Evolutionary conservation across 2,888 invertebrate species (phyloP).

Genomic region (Xestia sexstrigata): DNA sequence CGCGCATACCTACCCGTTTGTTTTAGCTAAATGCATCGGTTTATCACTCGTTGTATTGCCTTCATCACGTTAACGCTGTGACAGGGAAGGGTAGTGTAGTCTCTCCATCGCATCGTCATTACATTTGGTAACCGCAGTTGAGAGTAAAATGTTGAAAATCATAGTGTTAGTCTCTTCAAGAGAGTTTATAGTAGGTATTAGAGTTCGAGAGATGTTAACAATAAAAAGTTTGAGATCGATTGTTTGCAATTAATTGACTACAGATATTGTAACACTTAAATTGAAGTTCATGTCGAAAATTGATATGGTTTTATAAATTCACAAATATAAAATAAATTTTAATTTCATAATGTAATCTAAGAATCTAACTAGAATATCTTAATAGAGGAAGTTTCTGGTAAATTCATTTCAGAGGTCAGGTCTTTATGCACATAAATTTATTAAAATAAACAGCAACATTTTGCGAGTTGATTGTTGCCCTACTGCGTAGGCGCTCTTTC

Average conservation of each 20-base stretch:
- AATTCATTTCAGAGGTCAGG: conserved; percentile 61
- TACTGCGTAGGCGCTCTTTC: conserved; percentile 75
- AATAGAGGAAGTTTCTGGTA: conserved; percentile 62
- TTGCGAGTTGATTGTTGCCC: conserved; percentile 66
- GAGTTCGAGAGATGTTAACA: conserved; percentile 70
- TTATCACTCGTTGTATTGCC: conserved; percentile 46
- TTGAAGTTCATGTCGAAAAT: conserved; percentile 54
- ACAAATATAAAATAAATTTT: conserved; percentile 50
- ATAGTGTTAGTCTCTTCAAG: conserved; percentile 77
- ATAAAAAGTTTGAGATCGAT: conserved; percentile 62
- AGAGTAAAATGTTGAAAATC: conserved; percentile 71
- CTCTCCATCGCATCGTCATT: conserved; percentile 58
- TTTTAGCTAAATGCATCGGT: conserved; percentile 44
- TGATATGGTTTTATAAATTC: conserved; percentile 53
- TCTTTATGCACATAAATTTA: conserved; percentile 63
- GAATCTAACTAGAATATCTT: conserved; percentile 64
- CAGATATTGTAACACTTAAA: conserved; percentile 51
- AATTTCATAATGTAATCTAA: conserved; percentile 64
- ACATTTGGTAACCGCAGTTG: conserved; percentile 66
- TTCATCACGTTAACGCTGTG: conserved; percentile 52
- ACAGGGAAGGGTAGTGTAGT: conserved; percentile 60
- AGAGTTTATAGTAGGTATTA: conserved; percentile 75
- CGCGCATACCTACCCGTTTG: conserved; percentile 43
- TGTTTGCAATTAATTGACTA: conserved; percentile 55
- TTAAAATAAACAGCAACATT: conserved; percentile 61